Conservation (phyloP, 2,888 invertebrate genomes). For the Leucophora obtusa region DNA sequence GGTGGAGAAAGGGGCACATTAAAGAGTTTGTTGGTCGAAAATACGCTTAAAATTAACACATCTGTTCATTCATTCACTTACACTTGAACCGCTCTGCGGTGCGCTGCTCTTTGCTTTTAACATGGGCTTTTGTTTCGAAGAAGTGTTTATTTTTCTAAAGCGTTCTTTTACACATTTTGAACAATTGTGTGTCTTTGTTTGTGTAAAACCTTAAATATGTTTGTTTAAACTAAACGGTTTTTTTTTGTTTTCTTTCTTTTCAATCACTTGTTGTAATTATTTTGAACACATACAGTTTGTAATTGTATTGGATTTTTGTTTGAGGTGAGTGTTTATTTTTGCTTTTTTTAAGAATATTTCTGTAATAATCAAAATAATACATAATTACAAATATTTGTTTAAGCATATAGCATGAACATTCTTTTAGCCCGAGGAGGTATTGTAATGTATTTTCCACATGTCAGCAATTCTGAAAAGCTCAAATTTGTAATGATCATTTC, state of each 20-base stretch:
- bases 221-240: constrained; percentile 37
- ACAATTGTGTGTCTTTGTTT: constrained; percentile 29
- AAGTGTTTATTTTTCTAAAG: constrained; percentile 46
- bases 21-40: constrained; percentile 63
- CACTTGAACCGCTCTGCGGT: constrained; percentile 61
- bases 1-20: constrained; percentile 24
- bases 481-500: too few species aligned
- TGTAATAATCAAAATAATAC: neutral
- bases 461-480: too few species aligned
- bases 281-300: constrained; percentile 23
- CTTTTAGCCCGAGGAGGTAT: neutral
- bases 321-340: neutral
- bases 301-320: constrained; percentile 34
- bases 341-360: constrained; percentile 13
- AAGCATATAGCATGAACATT: too few species aligned
- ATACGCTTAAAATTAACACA: constrained; percentile 78
- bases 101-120: constrained; percentile 50
- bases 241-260: neutral
- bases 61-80: constrained; percentile 75
- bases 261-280: constrained; percentile 51
- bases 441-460: neutral
- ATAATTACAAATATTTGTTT: neutral
- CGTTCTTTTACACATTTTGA: constrained; percentile 37
- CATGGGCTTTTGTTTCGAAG: constrained; percentile 1
- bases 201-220: constrained; percentile 49